Evolutionary conservation across 1,140 invertebrate species (phyloP).

Genomic region (Euschistus heros): DNA sequence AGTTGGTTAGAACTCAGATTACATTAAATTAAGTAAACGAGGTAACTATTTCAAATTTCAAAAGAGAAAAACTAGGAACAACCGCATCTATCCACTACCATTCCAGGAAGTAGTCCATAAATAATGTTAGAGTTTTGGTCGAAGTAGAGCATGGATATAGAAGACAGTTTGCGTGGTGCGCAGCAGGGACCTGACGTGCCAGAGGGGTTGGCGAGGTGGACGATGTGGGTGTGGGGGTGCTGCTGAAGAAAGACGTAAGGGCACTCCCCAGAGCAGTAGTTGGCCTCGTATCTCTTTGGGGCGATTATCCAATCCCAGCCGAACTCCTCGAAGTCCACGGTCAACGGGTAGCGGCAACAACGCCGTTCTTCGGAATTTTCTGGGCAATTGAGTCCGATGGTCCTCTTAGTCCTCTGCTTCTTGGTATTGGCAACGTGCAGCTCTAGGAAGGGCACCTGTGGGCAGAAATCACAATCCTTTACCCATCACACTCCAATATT

Average conservation of each 20-base stretch:
- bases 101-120: conserved; percentile 75
- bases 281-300: conserved; percentile 88
- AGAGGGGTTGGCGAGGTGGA: conserved; percentile 59
- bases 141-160: conserved; percentile 88
- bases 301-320: conserved; percentile 99
- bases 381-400: conserved; percentile 63
- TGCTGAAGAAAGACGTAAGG: conserved; percentile 78
- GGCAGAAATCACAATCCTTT: too few relatives aligned
- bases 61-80: conserved; percentile 57
- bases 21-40: background rate
- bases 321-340: conserved; percentile 91
- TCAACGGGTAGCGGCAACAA: conserved; percentile 82
- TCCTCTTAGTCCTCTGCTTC: conserved; percentile 56
- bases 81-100: conserved; percentile 87
- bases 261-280: conserved; percentile 94
- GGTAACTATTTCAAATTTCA: conserved; percentile 4
- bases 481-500: too few relatives aligned
- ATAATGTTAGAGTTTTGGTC: conserved; percentile 80
- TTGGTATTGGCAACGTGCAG: conserved; percentile 52
- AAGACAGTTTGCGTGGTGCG: conserved; percentile 74
- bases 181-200: conserved; percentile 76
- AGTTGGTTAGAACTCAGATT: too few relatives aligned
- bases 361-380: conserved; percentile 63
- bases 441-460: conserved; percentile 71
- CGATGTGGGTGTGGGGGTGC: conserved; percentile 88